Evolutionary conservation across 2,113 vertebrate species (phyloP).

Genomic region (Lycaon pictus): DNA sequence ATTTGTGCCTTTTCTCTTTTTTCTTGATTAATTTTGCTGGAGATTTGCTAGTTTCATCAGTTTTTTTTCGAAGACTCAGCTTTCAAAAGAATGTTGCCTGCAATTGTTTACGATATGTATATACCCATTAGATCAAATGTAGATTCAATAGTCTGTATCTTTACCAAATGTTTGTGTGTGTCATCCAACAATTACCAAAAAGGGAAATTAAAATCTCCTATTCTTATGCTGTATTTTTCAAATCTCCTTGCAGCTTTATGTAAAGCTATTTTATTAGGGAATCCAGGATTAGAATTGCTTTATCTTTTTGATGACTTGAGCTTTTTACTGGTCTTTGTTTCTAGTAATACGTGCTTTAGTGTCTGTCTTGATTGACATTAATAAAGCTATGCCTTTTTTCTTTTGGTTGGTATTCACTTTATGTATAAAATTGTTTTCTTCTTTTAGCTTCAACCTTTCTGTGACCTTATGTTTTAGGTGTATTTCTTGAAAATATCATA

Average conservation of each 20-base stretch:
- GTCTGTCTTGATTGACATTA: neutral
- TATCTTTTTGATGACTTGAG: neutral
- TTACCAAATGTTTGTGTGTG: neutral
- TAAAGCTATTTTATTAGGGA: neutral
- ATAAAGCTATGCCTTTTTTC: neutral
- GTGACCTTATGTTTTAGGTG: neutral
- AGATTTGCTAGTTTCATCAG: neutral
- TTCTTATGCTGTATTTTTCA: neutral
- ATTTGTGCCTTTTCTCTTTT: neutral
- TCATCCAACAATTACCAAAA: neutral
- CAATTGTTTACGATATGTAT: neutral
- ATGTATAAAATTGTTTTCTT: neutral
- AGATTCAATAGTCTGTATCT: neutral
- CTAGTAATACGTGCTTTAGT: neutral
- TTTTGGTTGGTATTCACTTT: neutral
- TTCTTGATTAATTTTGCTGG: neutral
- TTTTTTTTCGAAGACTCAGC: neutral
- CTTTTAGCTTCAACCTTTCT: neutral
- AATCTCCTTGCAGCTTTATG: neutral
- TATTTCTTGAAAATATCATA: neutral
- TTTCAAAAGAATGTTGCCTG: neutral
- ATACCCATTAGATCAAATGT: neutral
- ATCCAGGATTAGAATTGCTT: neutral
- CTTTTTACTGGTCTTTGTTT: neutral
- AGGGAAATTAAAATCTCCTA: neutral